phyloP scores from a whole-genome alignment of 2,113 vertebrate species.

The Hemichromis elongatus region DNA sequence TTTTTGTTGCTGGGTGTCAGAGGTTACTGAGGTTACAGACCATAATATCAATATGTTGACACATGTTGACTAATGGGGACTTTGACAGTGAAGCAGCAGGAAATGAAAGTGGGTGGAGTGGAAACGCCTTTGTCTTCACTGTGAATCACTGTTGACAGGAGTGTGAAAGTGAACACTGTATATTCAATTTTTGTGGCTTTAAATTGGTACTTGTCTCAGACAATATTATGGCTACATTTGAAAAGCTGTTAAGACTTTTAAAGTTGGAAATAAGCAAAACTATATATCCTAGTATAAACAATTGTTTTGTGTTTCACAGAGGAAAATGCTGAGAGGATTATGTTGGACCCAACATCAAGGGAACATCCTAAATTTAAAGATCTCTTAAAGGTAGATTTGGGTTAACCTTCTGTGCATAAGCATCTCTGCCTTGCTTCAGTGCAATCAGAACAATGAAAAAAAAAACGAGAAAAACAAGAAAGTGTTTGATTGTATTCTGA shows the following conservation, averaged over 20 bases:
- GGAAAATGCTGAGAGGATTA: constrained; percentile 91
- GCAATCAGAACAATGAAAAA: neutral
- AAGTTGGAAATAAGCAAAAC: neutral
- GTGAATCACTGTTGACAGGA: constrained; percentile 23
- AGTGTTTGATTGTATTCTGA: neutral
- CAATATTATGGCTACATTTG: neutral
- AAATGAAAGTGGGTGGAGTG: constrained; percentile 52
- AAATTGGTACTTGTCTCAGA: neutral
- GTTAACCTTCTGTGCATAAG: neutral
- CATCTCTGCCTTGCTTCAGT: neutral
- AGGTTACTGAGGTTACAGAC: neutral
- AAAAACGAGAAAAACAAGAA: neutral
- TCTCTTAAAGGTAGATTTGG: constrained; percentile 82
- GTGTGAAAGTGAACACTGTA: neutral
- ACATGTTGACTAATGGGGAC: neutral
- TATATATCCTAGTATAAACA: neutral
- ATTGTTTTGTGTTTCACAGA: constrained; percentile 70
- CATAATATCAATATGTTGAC: neutral
- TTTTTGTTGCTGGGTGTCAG: neutral
- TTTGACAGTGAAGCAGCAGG: constrained; percentile 24
- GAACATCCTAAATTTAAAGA: constrained; percentile 92
- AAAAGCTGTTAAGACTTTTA: neutral
- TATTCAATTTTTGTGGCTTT: neutral
- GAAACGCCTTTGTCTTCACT: neutral
- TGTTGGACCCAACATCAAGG: constrained; percentile 89